Evolutionary conservation across 1,140 invertebrate genomes (phyloP), one percentile per base, ranked within the genome.

Genomic region (Eciton burchellii): DNA sequence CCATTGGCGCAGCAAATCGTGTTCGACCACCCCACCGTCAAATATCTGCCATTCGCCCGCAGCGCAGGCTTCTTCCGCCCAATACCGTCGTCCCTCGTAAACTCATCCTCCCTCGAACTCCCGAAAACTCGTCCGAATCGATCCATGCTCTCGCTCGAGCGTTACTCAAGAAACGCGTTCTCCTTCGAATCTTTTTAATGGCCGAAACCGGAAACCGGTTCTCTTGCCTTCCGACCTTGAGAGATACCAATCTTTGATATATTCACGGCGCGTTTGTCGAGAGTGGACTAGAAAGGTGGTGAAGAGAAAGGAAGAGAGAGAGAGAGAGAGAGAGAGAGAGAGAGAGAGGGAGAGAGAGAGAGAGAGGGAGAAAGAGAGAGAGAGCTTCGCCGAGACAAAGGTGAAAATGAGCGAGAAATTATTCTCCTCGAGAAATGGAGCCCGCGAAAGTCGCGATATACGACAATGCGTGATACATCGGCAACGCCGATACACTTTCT

Each of bases 1-100:
- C 77, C 73, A 73, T 76, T 82, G 84, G 86, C 84, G 71, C 82
- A 82, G 87, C 86, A 88, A 88, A 88, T 88, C 87, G 86, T 85
- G 86, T 88, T 88, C 86, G 84, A 81, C 81, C 86, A 81, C 76
- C 86, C 87, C 86, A 88, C 87, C 86, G 70, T 87, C 87, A 88
- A 88, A 88, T 88, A 88, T 88, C 87, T 82, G 83, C 87, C 79
- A 88, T 88, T 88, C 87, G 87, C 86, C 84, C 81, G 84, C 72
- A 88, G 83, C 81, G 73, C 73, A 73, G 49, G 76, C 71, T 88
- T 59, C 86, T 88, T 88, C 87, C 87, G 84, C 73, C 87, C 87
- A 88, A 88, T 88, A 84, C 86, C 87, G 84, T 88, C 86, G 87
- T 88, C 85, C 87, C 87, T 88, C 86, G 87, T 88, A 88, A 88